A percentile compares a stretch with the other conserved stretches of the same genome.
Conservation (phyloP, 2,888 invertebrate species). For the Polyploca ridens region DNA sequence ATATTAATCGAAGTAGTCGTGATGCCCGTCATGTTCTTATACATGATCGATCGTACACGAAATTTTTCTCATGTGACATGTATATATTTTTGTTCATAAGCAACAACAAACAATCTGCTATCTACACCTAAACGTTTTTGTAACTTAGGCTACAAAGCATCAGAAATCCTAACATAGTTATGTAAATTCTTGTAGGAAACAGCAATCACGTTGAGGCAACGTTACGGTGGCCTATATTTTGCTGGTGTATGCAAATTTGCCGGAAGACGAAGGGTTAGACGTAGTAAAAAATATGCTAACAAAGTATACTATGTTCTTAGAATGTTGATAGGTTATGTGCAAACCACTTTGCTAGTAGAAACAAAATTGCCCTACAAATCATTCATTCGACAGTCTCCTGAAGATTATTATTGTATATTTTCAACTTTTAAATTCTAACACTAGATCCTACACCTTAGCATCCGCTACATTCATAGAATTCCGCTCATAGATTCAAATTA, state of each 20-base stretch:
- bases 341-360: not conserved
- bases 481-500: too few species aligned
- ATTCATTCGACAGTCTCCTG: too few species aligned
- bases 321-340: too few species aligned
- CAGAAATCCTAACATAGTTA: not conserved
- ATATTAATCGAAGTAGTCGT: conserved; percentile 7
- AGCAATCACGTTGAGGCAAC: conserved; percentile 29
- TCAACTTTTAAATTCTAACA: too few species aligned
- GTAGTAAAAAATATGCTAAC: conserved; percentile 24
- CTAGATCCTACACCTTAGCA: too few species aligned
- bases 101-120: not conserved
- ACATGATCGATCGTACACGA: not conserved
- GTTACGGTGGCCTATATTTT: conserved; percentile 55
- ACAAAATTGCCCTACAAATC: not conserved
- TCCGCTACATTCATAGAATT: too few species aligned
- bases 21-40: not conserved
- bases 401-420: too few species aligned
- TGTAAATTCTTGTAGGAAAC: conserved; percentile 21
- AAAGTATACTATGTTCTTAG: conserved; percentile 24
- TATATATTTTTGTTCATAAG: too few species aligned
- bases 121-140: not conserved
- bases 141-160: not conserved
- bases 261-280: conserved; percentile 52
- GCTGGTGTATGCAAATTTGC: conserved; percentile 51
- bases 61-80: not conserved